Conservation (phyloP, 92 coral and sea anemone species). For the Epizoanthus scotinus region DNA sequence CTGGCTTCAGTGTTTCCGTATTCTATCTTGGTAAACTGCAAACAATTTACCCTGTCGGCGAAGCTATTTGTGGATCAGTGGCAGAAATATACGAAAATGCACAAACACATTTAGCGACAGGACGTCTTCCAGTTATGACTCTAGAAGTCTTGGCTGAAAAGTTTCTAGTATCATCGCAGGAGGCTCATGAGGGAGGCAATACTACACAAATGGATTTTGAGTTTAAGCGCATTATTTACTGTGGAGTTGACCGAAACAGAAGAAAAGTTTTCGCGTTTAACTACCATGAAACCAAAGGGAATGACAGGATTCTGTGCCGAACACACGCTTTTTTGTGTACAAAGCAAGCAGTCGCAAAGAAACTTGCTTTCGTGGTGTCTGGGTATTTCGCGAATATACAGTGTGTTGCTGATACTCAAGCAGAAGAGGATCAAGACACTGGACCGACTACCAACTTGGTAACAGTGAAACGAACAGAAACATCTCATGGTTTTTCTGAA, state of each 20-base stretch:
- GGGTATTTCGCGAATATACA: conserved; percentile 40
- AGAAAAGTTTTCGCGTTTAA: conserved; percentile 73
- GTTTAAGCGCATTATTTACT: conserved; percentile 67
- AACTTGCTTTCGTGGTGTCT: conserved; percentile 55
- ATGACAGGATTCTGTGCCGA: conserved; percentile 48
- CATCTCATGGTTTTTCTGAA: background rate
- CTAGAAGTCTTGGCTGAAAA: conserved; percentile 52
- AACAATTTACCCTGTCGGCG: conserved; percentile 77
- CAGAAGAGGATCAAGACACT: background rate
- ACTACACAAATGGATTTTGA: conserved; percentile 40
- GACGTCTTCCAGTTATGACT: conserved; percentile 52
- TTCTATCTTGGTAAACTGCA: conserved; percentile 75
- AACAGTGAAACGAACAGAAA: background rate
- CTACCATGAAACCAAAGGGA: conserved; percentile 57
- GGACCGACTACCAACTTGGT: background rate
- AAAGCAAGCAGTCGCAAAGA: conserved; percentile 52
- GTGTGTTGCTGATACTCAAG: background rate
- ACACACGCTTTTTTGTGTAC: conserved; percentile 75
- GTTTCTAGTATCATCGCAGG: conserved; percentile 25
- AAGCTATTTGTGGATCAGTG: conserved; percentile 86
- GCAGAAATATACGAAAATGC: conserved; percentile 73
- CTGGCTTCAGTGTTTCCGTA: conserved; percentile 34
- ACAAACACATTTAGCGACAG: conserved; percentile 25
- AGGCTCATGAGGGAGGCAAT: conserved; percentile 33
- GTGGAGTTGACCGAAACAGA: conserved; percentile 82